A percentile compares a stretch with the other conserved stretches of the same genome.
Evolutionary conservation across 1,140 invertebrate genomes (phyloP).

Genomic region (Drosophila tani): DNA sequence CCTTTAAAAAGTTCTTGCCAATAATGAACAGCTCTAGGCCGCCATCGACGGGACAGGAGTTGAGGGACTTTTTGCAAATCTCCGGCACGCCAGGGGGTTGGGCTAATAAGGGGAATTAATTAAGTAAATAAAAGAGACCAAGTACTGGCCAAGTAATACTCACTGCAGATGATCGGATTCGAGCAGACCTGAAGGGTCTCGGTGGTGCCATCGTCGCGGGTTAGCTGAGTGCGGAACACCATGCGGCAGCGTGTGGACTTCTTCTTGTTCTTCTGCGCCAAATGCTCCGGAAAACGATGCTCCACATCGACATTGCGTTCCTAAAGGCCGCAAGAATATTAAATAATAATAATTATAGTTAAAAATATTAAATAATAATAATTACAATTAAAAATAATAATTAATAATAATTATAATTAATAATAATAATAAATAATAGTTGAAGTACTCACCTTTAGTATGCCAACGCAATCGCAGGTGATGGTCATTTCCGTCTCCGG

Average conservation of each 20-base stretch:
- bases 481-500: constrained; percentile 96
- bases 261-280: constrained; percentile 92
- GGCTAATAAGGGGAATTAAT: constrained; percentile 86
- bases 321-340: constrained; percentile 85
- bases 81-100: constrained; percentile 98
- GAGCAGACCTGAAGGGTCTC: constrained; percentile 97
- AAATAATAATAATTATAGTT: too few species aligned
- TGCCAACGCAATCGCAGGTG: constrained; percentile 94
- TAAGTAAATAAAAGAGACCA: background rate
- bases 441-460: constrained; percentile 86
- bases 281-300: constrained; percentile 93
- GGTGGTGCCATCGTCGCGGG: constrained; percentile 89
- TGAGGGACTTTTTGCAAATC: constrained; percentile 96
- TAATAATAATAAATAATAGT: too few species aligned
- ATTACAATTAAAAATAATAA: too few species aligned
- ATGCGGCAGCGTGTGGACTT: constrained; percentile 97
- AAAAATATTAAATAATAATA: too few species aligned
- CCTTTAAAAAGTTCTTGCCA: constrained; percentile 98
- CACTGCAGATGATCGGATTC: constrained; percentile 97
- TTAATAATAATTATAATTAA: too few species aligned
- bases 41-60: constrained; percentile 91
- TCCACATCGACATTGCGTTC: constrained; percentile 98
- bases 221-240: constrained; percentile 94
- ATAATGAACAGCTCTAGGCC: constrained; percentile 97
- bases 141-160: constrained; percentile 85